These are phyloP conservation scores for Crotophaga sulcirostris DNA, from an alignment of 2,113 vertebrate species.

Conservation along the genomic window DNA sequence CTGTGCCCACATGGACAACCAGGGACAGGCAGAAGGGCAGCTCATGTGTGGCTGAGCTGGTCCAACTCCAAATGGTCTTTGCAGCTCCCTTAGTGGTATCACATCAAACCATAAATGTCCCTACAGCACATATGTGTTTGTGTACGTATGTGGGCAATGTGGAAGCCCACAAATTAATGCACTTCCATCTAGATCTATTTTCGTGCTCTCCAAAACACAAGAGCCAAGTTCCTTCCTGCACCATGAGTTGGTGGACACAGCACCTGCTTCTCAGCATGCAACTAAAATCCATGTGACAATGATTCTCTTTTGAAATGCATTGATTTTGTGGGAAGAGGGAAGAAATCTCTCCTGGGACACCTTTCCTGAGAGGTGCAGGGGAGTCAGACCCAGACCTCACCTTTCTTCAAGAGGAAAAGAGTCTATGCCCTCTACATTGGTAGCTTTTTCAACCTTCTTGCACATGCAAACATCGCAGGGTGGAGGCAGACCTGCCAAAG, in stretches of 20 bases:
- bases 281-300: not conserved
- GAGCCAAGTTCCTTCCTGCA: not conserved
- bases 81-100: not conserved
- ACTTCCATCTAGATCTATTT: constrained; percentile 7
- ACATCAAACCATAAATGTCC: not conserved
- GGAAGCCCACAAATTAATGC: not conserved
- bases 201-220: not conserved
- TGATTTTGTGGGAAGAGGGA: not conserved
- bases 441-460: not conserved
- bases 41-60: not conserved
- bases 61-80: not conserved
- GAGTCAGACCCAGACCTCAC: not conserved
- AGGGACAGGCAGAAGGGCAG: not conserved
- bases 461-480: not conserved
- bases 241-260: not conserved
- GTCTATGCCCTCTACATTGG: fast-evolving
- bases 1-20: not conserved
- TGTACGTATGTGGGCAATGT: not conserved
- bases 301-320: not conserved
- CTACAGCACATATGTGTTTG: not conserved
- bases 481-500: not conserved
- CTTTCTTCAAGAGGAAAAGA: not conserved
- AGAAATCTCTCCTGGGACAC: not conserved
- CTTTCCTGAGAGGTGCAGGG: not conserved
- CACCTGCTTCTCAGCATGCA: constrained; percentile 25